phyloP scores from a whole-genome alignment of 2,113 vertebrate species.

The Lethenteron camtschaticum region DNA sequence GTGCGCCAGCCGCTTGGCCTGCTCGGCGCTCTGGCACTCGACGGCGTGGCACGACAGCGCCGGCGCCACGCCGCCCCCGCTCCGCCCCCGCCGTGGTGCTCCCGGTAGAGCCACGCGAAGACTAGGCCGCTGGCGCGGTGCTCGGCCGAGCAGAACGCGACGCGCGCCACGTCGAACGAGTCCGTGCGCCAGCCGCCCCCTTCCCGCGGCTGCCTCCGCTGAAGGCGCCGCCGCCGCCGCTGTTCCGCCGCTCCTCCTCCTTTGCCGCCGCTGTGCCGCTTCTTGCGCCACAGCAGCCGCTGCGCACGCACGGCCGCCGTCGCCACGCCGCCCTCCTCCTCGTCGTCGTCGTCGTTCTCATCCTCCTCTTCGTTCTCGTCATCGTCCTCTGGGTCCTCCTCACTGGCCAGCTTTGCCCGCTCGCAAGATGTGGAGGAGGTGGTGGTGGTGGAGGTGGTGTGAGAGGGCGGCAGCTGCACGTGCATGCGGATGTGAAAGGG shows the following conservation, averaged over 20 bases:
- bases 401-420: slow-evolving; percentile 33
- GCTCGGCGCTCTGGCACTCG: slow-evolving; percentile 80
- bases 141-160: slow-evolving; percentile 97
- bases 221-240: too few species aligned
- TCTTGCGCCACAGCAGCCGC: too few species aligned
- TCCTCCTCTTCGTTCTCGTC: too few species aligned
- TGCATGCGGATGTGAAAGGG: slow-evolving; percentile 92
- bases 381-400: too few species aligned
- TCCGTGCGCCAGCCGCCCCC: slow-evolving; percentile 35
- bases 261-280: too few species aligned
- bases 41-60: slow-evolving; percentile 88
- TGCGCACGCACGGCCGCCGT: too few species aligned
- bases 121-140: slow-evolving; percentile 71
- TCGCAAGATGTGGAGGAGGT: slow-evolving; percentile 34
- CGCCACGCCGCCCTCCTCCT: too few species aligned
- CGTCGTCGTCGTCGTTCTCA: too few species aligned
- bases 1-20: slow-evolving; percentile 93
- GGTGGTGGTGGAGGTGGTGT: slow-evolving; percentile 19
- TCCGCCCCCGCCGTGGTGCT: slow-evolving; percentile 52
- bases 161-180: slow-evolving; percentile 93
- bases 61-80: neutral
- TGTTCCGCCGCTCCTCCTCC: too few species aligned
- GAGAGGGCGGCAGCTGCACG: neutral
- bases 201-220: too few species aligned
- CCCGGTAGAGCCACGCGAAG: slow-evolving; percentile 93